These are phyloP conservation scores for Hemicentrotus pulcherrimus DNA, from an alignment of 35 echinoderm and acorn worm species.

Conservation along the genomic window DNA sequence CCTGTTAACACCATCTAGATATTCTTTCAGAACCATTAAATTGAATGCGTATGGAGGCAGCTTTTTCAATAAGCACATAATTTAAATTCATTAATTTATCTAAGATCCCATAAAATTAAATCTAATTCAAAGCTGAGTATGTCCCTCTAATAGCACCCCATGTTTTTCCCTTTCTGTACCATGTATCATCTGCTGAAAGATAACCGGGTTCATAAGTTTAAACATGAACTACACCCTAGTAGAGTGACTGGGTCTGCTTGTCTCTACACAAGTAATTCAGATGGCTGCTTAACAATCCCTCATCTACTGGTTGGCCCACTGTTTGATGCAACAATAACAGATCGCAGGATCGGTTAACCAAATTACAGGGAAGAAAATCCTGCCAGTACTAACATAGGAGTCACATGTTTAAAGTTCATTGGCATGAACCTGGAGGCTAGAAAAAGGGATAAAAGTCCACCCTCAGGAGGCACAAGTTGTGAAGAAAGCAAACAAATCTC, in stretches of 20 bases:
- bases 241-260: neutral
- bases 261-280: neutral
- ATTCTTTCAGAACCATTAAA: neutral
- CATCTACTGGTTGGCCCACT: neutral
- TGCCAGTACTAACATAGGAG: slow-evolving; percentile 18
- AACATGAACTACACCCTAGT: neutral
- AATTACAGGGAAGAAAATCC: neutral
- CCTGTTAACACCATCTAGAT: neutral
- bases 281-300: neutral
- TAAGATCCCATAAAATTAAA: neutral
- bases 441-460: neutral
- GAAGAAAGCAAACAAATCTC: neutral
- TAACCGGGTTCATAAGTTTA: neutral
- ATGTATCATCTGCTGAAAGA: neutral
- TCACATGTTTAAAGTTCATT: slow-evolving; percentile 38
- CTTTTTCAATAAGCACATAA: neutral
- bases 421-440: neutral
- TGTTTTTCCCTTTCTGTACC: neutral
- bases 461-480: neutral
- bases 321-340: slow-evolving; percentile 36
- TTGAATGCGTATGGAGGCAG: neutral
- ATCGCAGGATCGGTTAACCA: slow-evolving; percentile 20
- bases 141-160: neutral
- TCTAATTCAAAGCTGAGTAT: neutral
- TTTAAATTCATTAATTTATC: neutral